These are phyloP conservation scores for Sterna hirundo DNA, from an alignment of 2,113 vertebrate species.

Conservation along the genomic window DNA sequence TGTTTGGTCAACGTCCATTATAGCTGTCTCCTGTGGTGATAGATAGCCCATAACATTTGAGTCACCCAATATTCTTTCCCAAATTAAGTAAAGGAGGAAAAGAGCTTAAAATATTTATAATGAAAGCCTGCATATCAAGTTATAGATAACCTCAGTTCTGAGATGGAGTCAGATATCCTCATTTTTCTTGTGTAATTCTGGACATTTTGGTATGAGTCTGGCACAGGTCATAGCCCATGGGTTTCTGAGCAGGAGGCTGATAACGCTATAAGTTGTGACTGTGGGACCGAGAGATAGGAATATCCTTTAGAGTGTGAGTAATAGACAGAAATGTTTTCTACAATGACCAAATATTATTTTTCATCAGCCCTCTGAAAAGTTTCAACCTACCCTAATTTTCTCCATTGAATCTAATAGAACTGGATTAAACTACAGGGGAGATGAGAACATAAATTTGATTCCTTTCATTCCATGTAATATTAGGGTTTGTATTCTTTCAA, in stretches of 20 bases:
- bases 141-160: background rate
- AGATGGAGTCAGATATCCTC: background rate
- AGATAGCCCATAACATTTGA: background rate
- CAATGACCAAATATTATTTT: slow-evolving; percentile 72
- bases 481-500: slow-evolving; percentile 79
- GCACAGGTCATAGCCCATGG: background rate
- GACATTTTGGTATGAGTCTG: background rate
- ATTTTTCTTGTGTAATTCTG: slow-evolving; percentile 6
- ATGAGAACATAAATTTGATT: slow-evolving; percentile 82
- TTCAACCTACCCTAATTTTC: slow-evolving; percentile 73
- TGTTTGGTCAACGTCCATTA: background rate
- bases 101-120: background rate
- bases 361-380: slow-evolving; percentile 70
- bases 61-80: background rate
- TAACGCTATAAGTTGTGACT: slow-evolving; percentile 36
- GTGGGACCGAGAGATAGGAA: background rate
- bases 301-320: slow-evolving; percentile 42
- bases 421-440: slow-evolving; percentile 79
- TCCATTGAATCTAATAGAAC: slow-evolving; percentile 76
- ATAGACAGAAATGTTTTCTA: slow-evolving; percentile 63
- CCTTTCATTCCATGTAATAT: slow-evolving; percentile 82
- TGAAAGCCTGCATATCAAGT: background rate
- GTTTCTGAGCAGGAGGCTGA: slow-evolving; percentile 20
- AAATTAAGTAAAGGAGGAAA: slow-evolving; percentile 19
- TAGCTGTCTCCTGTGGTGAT: background rate